Percentiles rank a stretch among this genome's conserved stretches.
Evolutionary conservation across 2,797 vertebrate species (phyloP).

Genomic region (Fundulus diaphanus): DNA sequence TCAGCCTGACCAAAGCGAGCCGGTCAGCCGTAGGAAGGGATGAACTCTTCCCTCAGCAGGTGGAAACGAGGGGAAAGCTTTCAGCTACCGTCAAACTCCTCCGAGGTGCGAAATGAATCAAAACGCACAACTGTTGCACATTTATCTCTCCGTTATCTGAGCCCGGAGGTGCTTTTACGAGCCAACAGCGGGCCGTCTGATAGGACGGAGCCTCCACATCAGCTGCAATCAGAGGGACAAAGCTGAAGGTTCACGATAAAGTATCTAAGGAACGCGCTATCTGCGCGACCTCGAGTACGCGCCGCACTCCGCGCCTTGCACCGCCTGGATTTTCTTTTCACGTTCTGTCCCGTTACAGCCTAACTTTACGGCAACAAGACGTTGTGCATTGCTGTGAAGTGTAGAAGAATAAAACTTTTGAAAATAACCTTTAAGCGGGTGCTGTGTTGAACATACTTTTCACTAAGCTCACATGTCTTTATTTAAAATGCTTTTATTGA

Average conservation of each 20-base stretch:
- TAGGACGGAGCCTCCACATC: conserved; percentile 41
- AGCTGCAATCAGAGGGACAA: conserved; percentile 51
- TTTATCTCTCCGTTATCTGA: conserved; percentile 59
- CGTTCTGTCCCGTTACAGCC: not conserved
- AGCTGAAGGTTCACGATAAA: conserved; percentile 70
- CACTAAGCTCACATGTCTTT: too few relatives aligned
- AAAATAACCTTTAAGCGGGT: too few relatives aligned
- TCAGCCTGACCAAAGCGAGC: conserved; percentile 1
- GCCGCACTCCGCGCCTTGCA: not conserved
- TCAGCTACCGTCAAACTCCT: conserved; percentile 45
- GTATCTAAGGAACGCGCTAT: conserved; percentile 44
- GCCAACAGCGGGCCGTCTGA: conserved; percentile 47
- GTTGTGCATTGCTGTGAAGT: too few relatives aligned
- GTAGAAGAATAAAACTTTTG: too few relatives aligned
- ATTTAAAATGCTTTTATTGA: not conserved
- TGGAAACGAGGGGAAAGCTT: conserved; percentile 27
- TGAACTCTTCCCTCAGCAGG: conserved; percentile 15
- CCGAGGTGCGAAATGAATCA: conserved; percentile 4
- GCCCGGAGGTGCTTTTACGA: conserved; percentile 51
- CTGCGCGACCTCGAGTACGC: conserved; percentile 14
- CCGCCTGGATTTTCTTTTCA: not conserved
- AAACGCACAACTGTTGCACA: conserved; percentile 37
- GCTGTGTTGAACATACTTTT: too few relatives aligned
- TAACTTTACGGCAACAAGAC: too few relatives aligned
- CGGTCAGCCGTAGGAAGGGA: not conserved